A percentile compares a stretch with the other conserved stretches of the same genome.
Conservation (phyloP, 2,888 invertebrate species). For the Eupeodes latifasciatus region DNA sequence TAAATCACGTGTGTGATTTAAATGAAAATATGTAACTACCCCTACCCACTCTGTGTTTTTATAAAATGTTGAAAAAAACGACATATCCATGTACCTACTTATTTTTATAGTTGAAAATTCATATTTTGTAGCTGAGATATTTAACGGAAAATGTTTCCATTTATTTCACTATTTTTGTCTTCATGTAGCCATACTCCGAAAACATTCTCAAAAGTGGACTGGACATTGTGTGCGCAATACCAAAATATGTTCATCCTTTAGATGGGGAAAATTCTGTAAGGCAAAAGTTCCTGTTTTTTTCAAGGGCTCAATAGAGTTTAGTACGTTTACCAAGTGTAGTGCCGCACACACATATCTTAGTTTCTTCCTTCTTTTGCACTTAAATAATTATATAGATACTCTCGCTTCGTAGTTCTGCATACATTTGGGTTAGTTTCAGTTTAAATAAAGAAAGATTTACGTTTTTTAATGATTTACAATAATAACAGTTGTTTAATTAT, state of each 20-base stretch:
- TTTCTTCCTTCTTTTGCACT: slow-evolving; percentile 65
- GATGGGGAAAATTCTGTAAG: slow-evolving; percentile 52
- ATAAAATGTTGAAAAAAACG: no score
- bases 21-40: background rate
- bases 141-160: background rate
- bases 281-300: slow-evolving; percentile 44
- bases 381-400: slow-evolving; percentile 36
- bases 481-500: slow-evolving; percentile 6
- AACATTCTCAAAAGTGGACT: slow-evolving; percentile 30
- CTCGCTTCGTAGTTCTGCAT: slow-evolving; percentile 56
- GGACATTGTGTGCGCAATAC: slow-evolving; percentile 31
- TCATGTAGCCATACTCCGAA: slow-evolving; percentile 41
- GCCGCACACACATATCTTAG: slow-evolving; percentile 66
- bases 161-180: background rate
- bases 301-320: slow-evolving; percentile 64
- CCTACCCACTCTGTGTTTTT: no score
- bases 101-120: no score
- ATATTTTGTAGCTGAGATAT: background rate
- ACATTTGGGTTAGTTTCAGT: slow-evolving; percentile 59
- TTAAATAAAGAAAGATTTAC: background rate
- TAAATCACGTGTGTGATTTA: background rate
- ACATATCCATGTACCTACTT: no score
- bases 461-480: background rate
- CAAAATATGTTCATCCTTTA: background rate
- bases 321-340: slow-evolving; percentile 68